Percentiles rank a stretch among this genome's conserved stretches.
Evolutionary conservation across 2,888 invertebrate species (phyloP).

Genomic region (Drosophila birchii): DNA sequence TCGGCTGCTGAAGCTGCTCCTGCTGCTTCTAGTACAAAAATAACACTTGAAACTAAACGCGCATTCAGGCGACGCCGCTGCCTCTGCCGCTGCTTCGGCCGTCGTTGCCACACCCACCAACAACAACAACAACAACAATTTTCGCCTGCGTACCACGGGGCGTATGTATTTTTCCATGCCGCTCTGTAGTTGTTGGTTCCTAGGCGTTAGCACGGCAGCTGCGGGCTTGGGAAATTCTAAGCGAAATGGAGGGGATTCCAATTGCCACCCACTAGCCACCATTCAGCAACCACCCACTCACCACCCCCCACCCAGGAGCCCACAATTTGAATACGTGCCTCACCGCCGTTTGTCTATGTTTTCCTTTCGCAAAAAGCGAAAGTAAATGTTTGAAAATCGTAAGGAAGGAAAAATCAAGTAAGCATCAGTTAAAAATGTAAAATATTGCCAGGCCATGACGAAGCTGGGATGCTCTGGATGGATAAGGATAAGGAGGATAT

Average conservation of each 20-base stretch:
- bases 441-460: constrained; percentile 17
- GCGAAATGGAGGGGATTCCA: constrained; percentile 2
- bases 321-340: constrained; percentile 69
- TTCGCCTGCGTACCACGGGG: constrained; percentile 77
- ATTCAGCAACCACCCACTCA: constrained; percentile 10
- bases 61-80: constrained; percentile 68
- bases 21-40: constrained; percentile 74
- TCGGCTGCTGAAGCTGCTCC: constrained; percentile 25
- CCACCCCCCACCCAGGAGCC: background rate
- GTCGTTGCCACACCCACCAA: constrained; percentile 56
- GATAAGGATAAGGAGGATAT: constrained; percentile 19
- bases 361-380: constrained; percentile 76
- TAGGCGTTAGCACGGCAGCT: constrained; percentile 52
- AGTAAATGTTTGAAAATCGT: constrained; percentile 81
- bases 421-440: constrained; percentile 55
- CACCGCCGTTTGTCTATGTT: constrained; percentile 65
- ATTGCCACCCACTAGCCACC: constrained; percentile 31
- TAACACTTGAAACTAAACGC: constrained; percentile 81
- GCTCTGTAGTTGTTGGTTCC: constrained; percentile 22
- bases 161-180: constrained; percentile 36
- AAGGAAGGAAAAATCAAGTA: constrained; percentile 78
- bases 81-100: constrained; percentile 26
- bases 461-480: constrained; percentile 20
- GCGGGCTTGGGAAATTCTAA: constrained; percentile 4
- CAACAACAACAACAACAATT: constrained; percentile 72